Evolutionary conservation across 1,140 invertebrate genomes (phyloP).

Genomic region (Papilio polytes): DNA sequence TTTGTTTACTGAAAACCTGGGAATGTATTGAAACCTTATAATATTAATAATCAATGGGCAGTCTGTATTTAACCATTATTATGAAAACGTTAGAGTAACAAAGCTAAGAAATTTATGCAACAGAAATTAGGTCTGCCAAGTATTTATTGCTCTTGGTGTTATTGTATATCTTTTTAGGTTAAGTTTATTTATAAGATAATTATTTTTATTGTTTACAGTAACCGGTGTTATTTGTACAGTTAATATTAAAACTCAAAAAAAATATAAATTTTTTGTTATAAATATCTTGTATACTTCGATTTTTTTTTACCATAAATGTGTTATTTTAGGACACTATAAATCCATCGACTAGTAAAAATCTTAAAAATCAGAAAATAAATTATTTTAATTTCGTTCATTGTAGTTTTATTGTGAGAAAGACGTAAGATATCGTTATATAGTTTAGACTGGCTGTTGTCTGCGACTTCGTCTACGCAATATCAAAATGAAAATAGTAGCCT

Average conservation of each 20-base stretch:
- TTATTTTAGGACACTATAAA: neutral
- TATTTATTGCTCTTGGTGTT: neutral
- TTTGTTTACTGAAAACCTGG: neutral
- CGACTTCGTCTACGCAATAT: too few relatives aligned
- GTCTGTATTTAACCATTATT: neutral
- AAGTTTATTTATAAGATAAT: neutral
- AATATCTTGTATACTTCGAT: neutral
- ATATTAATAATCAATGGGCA: neutral
- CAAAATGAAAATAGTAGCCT: too few relatives aligned
- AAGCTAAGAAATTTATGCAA: neutral
- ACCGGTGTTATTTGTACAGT: neutral
- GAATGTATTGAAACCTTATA: neutral
- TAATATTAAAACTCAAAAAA: too few relatives aligned
- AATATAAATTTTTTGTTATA: neutral
- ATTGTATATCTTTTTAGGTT: conserved; percentile 1
- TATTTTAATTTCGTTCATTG: conserved; percentile 47
- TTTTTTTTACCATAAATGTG: neutral
- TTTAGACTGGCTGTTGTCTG: too few relatives aligned
- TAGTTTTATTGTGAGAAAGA: conserved; percentile 43
- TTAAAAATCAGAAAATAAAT: conserved; percentile 47
- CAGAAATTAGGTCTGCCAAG: neutral
- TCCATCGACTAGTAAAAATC: neutral
- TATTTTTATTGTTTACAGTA: conserved; percentile 42
- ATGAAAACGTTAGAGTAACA: neutral
- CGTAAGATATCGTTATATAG: too few relatives aligned